A percentile compares a stretch with the other conserved stretches of the same genome.
phyloP scores from a whole-genome alignment of 2,888 invertebrate genomes.

The Nomada ferruginata region DNA sequence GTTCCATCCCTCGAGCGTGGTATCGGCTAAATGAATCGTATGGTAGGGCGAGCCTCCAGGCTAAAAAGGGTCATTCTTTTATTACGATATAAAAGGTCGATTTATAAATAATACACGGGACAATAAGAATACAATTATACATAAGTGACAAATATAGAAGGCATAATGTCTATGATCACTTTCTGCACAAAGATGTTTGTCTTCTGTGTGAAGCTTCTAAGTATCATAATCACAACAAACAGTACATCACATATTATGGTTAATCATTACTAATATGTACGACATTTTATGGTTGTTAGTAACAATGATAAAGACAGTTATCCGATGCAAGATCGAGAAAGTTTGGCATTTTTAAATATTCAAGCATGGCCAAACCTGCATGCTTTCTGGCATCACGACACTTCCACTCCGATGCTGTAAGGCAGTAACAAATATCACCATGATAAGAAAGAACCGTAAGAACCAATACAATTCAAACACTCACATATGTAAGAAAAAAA shows the following conservation, averaged over 20 bases:
- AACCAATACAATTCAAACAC: slow-evolving; percentile 71
- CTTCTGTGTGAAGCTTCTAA: slow-evolving; percentile 52
- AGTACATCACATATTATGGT: slow-evolving; percentile 64
- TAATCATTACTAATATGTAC: slow-evolving; percentile 45
- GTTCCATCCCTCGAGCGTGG: slow-evolving; percentile 91
- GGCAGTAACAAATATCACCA: slow-evolving; percentile 59
- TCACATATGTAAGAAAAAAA: slow-evolving; percentile 34
- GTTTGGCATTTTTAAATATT: slow-evolving; percentile 41
- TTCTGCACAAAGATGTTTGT: slow-evolving; percentile 50
- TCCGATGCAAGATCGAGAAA: slow-evolving; percentile 16
- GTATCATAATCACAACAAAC: slow-evolving; percentile 41
- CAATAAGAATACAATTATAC: slow-evolving; percentile 18
- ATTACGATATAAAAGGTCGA: slow-evolving; percentile 5
- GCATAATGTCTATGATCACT: slow-evolving; percentile 52
- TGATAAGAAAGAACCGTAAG: slow-evolving; percentile 75
- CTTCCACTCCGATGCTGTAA: slow-evolving; percentile 65
- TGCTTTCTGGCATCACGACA: slow-evolving; percentile 57
- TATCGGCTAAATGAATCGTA: slow-evolving; percentile 93
- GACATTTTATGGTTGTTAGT: slow-evolving; percentile 9
- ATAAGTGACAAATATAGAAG: slow-evolving; percentile 18
- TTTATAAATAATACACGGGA: not conserved
- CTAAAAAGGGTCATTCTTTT: slow-evolving; percentile 80
- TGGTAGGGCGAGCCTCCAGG: slow-evolving; percentile 95
- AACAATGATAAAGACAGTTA: slow-evolving; percentile 16
- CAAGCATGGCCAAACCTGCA: slow-evolving; percentile 60